These are phyloP conservation scores for Sandelia bainsii DNA, from an alignment of 2,797 vertebrate species.

Conservation along the genomic window DNA sequence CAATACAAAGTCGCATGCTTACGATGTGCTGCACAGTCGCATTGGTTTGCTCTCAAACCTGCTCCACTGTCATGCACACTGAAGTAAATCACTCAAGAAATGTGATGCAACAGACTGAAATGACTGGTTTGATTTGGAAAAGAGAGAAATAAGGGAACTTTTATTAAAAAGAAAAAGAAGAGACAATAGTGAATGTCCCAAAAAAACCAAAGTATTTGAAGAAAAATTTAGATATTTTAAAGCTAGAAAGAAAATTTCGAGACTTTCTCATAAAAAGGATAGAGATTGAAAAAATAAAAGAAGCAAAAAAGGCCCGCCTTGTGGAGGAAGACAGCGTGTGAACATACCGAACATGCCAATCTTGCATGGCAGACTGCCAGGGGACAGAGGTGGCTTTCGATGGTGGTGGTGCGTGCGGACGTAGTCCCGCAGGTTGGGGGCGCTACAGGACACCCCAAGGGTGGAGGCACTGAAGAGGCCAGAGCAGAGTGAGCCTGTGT, in stretches of 20 bases:
- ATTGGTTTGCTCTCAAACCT: constrained; percentile 45
- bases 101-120: constrained; percentile 47
- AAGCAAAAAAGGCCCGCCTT: constrained; percentile 2
- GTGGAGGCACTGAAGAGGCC: constrained; percentile 98
- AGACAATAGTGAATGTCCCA: not conserved
- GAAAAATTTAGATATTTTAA: not conserved
- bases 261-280: not conserved
- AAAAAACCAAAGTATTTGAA: constrained; percentile 13
- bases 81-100: constrained; percentile 12
- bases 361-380: constrained; percentile 91
- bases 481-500: constrained; percentile 93
- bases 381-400: constrained; percentile 91
- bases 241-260: constrained; percentile 1
- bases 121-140: constrained; percentile 18
- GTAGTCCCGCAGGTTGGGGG: constrained; percentile 98
- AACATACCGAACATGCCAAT: constrained; percentile 96
- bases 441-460: constrained; percentile 95
- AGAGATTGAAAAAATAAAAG: not conserved
- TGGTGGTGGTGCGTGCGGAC: constrained; percentile 91
- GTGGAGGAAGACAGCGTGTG: constrained; percentile 35
- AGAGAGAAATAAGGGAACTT: constrained; percentile 4
- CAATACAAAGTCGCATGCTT: constrained; percentile 36
- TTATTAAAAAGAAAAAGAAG: not conserved
- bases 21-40: constrained; percentile 32
- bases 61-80: constrained; percentile 26